Percentiles rank a stretch among this genome's conserved stretches.
Conservation (phyloP, 2,888 invertebrate species). For the Lepidocyrtoides sp. region DNA sequence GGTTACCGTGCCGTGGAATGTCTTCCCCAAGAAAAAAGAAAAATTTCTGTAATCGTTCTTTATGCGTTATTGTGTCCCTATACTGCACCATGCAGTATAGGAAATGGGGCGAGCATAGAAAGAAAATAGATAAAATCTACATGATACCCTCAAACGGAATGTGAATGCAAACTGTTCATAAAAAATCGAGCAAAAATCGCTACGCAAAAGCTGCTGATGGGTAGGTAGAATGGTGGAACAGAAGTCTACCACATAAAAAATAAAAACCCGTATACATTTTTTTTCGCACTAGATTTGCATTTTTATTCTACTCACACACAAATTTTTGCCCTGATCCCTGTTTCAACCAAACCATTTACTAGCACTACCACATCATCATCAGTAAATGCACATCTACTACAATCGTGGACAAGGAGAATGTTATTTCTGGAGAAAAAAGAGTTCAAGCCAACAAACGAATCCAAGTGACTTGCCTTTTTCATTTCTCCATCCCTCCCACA, state of each 20-base stretch:
- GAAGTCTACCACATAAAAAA: not conserved
- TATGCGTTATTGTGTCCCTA: not conserved
- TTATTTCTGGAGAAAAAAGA: not conserved
- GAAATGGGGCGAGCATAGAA: not conserved
- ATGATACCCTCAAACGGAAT: not conserved
- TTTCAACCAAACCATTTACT: not conserved
- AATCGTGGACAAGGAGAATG: not conserved
- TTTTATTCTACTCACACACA: conserved; percentile 14
- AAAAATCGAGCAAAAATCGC: not conserved
- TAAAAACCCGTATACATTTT: conserved; percentile 5
- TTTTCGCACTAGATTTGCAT: conserved; percentile 20
- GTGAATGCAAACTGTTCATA: not conserved
- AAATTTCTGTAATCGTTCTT: too few relatives aligned
- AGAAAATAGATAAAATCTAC: not conserved
- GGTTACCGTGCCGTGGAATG: not conserved
- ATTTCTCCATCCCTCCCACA: not conserved
- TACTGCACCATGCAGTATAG: not conserved
- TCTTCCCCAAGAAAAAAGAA: not conserved
- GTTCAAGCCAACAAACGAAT: not conserved
- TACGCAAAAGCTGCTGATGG: not conserved
- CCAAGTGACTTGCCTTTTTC: not conserved
- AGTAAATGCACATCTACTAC: not conserved
- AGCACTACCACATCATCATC: too few relatives aligned
- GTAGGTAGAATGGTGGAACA: not conserved
- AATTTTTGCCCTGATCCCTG: not conserved